A percentile compares a stretch with the other conserved stretches of the same genome.
Evolutionary conservation across 2,888 invertebrate species (phyloP).

Genomic region (Taphrorychus bicolor): DNA sequence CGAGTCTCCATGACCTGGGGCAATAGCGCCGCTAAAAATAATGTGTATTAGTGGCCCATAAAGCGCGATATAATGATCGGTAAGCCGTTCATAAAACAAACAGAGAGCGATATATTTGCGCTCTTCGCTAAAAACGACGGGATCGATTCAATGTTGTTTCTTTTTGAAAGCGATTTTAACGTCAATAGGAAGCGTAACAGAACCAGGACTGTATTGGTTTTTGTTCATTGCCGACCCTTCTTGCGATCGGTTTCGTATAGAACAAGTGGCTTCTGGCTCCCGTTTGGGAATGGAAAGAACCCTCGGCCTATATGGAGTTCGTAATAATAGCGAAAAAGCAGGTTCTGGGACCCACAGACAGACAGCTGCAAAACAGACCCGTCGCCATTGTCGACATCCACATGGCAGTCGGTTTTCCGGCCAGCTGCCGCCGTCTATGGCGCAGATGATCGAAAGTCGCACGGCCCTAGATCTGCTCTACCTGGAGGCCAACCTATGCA

Average conservation of each 20-base stretch:
- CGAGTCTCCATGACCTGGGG: conserved; percentile 5
- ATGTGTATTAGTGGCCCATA: conserved; percentile 25
- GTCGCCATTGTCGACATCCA: conserved; percentile 39
- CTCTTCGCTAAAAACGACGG: neutral
- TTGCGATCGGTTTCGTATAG: neutral
- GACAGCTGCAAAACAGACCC: conserved; percentile 50
- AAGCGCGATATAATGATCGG: conserved; percentile 22
- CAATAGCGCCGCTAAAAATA: conserved; percentile 7
- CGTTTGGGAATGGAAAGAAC: conserved; percentile 1
- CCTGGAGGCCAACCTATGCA: conserved; percentile 11
- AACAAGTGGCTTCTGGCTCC: conserved; percentile 6
- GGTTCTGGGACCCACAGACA: conserved; percentile 23
- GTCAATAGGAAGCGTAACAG: neutral
- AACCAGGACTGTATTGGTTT: neutral
- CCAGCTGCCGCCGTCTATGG: too few relatives aligned
- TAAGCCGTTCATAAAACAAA: conserved; percentile 26
- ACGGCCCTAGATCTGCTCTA: conserved; percentile 25
- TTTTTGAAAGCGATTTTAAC: neutral
- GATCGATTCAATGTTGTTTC: neutral
- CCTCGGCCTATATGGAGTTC: conserved; percentile 4
- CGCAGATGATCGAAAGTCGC: conserved; percentile 22
- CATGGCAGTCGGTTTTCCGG: conserved; percentile 34
- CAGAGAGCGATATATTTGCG: conserved; percentile 16
- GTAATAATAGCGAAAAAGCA: conserved; percentile 24
- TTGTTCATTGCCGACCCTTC: neutral